Conservation (phyloP, 2,888 invertebrate genomes). For the Lithophane leautieri region DNA sequence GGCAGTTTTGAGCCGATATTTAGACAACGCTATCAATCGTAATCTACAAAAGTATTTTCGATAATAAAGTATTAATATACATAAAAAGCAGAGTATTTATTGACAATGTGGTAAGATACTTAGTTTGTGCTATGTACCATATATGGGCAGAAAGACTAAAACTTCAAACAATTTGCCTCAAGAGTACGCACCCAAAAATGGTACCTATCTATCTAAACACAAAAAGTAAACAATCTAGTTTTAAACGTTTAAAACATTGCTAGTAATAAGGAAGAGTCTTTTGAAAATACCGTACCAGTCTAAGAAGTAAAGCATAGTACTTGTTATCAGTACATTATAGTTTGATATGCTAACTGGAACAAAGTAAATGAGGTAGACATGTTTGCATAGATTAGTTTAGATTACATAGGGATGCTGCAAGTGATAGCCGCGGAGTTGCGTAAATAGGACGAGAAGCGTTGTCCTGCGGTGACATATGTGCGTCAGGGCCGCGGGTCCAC, state of each 20-base stretch:
- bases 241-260: conserved; percentile 16
- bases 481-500: conserved; percentile 61
- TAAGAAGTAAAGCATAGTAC: conserved; percentile 41
- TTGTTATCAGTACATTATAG: conserved; percentile 73
- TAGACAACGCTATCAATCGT: conserved; percentile 62
- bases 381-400: conserved; percentile 75
- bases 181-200: conserved; percentile 23
- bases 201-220: conserved; percentile 16
- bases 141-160: conserved; percentile 18
- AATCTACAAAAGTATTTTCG: conserved; percentile 52
- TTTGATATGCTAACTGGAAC: conserved; percentile 73
- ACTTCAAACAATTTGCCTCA: conserved; percentile 38
- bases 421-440: conserved; percentile 74
- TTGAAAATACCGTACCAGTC: conserved; percentile 40
- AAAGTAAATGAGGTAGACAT: conserved; percentile 66
- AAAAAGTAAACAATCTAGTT: conserved; percentile 24
- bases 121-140: conserved; percentile 14
- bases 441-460: conserved; percentile 77
- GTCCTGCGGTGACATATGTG: conserved; percentile 71
- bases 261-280: conserved; percentile 31
- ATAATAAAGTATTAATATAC: not conserved
- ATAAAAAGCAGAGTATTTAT: not conserved
- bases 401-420: conserved; percentile 75
- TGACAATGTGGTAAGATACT: not conserved
- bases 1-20: conserved; percentile 57